Evolutionary conservation across 2,113 vertebrate genomes (phyloP).

Genomic region (Psittacus erithacus): DNA sequence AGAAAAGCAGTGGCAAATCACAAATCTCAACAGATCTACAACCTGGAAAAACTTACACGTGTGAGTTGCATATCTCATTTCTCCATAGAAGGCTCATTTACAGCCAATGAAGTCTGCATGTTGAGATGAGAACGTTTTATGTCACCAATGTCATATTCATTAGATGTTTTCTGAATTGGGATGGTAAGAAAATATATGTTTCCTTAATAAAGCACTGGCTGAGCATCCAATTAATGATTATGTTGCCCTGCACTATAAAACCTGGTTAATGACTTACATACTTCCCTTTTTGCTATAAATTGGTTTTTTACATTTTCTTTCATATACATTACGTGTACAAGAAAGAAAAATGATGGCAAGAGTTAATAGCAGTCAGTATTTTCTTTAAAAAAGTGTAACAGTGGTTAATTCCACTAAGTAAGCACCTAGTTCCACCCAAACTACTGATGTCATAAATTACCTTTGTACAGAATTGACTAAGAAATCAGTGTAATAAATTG

Average conservation of each 20-base stretch:
- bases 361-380: neutral
- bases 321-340: neutral
- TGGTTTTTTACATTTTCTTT: neutral
- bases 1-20: neutral
- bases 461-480: neutral
- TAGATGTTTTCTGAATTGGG: neutral
- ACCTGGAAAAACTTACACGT: neutral
- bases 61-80: neutral
- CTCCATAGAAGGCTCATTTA: neutral
- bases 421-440: neutral
- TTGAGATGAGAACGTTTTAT: neutral
- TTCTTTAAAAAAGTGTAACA: neutral
- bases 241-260: slow-evolving; percentile 1
- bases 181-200: neutral
- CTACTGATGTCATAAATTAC: neutral
- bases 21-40: neutral
- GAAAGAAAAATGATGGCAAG: neutral
- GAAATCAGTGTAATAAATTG: neutral
- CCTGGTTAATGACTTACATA: neutral
- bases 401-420: neutral
- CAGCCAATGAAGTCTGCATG: neutral
- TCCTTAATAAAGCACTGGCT: slow-evolving; percentile 10
- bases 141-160: neutral
- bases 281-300: neutral
- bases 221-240: neutral